Base-by-base conservation (phyloP, 2,888 invertebrate species). In the Sturmia bella region DNA sequence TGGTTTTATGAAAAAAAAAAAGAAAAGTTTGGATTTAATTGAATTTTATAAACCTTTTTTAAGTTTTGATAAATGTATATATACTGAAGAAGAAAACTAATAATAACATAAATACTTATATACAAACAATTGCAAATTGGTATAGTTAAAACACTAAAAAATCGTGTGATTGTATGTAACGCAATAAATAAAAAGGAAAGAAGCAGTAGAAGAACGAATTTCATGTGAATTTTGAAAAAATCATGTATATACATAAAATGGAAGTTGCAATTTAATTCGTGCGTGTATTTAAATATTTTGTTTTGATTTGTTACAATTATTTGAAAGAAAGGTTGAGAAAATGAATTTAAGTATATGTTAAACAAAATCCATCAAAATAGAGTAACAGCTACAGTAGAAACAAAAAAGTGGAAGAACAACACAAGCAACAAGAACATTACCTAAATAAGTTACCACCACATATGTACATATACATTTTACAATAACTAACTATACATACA, bases 401-500 rank as follows among this genome's bases (percentile, higher is more conserved):
- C 21, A 70, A 45, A 24, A 21, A 50, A 39, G 27, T 37, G 32
- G 32, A 39, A 32, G n/a, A 48, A 59, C 11, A 41, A 24, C 17
- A 72, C 64, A 59, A 73, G 54, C 61, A 61, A 54, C 54, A 61
- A 68, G 43, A 72, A 64, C 37, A 37, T 64, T 52, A 63, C 63
- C 69, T 50, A 57, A 59, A 61, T 39, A 69, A 77, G 72, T 21
- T 48, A 54, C 66, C 52, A 68, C 50, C 17, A 50, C 72, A 48
- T 56, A n/a, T 63, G 59, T 43, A 54, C 74, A 69, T 61, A 73
- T 50, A 56, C 73, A 21, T 72, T 37, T 72, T 50, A 48, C 76
- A 73, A 81, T 81, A 82, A 82, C 78, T 81, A 82, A 82, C 78
- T 74, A 78, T 74, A 82, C 57, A 81, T 27, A 74, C 50, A 56